Evolutionary conservation across 2,797 vertebrate genomes (phyloP).

Genomic region (Xiphophorus birchmanni): DNA sequence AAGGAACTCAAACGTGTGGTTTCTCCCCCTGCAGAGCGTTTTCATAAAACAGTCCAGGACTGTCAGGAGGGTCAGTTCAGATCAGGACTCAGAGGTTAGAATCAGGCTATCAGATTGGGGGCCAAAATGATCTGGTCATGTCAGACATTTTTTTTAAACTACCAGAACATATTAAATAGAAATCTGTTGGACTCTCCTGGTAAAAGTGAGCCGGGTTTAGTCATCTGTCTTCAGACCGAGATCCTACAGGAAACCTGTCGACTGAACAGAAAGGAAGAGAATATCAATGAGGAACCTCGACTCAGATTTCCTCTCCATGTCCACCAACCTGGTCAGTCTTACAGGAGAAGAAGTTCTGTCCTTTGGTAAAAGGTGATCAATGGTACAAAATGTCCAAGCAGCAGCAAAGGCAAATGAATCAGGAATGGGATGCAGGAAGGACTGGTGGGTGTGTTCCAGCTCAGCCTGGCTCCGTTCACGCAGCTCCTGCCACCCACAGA

Average conservation of each 20-base stretch:
- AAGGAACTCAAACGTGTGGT: too few relatives aligned
- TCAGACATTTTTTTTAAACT: too few relatives aligned
- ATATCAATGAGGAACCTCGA: neutral
- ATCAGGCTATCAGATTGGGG: too few relatives aligned
- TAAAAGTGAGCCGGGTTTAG: neutral
- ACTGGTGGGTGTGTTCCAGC: constrained; percentile 53
- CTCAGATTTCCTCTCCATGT: neutral
- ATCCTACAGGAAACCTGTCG: neutral
- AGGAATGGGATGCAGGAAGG: constrained; percentile 46
- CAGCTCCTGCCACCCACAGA: constrained; percentile 69
- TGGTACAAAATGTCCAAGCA: neutral
- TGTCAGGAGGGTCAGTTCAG: too few relatives aligned
- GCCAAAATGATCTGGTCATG: too few relatives aligned
- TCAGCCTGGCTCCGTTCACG: constrained; percentile 63
- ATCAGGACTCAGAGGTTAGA: too few relatives aligned
- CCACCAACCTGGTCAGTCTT: neutral
- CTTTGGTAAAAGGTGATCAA: neutral
- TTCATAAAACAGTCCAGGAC: too few relatives aligned
- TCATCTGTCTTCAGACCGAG: neutral
- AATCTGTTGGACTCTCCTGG: neutral
- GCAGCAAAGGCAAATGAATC: neutral
- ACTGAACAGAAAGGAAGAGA: neutral
- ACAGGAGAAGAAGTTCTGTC: neutral
- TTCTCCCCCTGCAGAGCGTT: too few relatives aligned
- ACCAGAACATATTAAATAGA: neutral